Conservation (phyloP, 2,888 invertebrate genomes). For the Nemotelus pantherinus region DNA sequence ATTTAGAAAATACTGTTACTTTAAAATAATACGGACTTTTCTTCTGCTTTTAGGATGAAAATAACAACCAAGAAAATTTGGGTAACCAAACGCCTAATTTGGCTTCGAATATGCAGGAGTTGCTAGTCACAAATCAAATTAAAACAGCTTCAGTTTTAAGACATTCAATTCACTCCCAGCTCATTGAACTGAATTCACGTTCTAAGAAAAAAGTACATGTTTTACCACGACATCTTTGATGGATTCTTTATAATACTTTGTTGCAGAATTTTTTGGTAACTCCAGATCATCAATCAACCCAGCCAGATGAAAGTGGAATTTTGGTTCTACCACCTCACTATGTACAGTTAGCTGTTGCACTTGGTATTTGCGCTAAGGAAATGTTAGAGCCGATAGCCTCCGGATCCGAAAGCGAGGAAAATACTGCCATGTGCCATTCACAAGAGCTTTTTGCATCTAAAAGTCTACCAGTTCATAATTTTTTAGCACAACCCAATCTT, state of each 20-base stretch:
- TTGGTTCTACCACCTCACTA: slow-evolving; percentile 70
- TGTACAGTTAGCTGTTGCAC: slow-evolving; percentile 68
- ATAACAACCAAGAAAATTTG: slow-evolving; percentile 60
- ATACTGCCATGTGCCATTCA: slow-evolving; percentile 61
- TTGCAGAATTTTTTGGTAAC: slow-evolving; percentile 38
- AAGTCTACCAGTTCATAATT: no score
- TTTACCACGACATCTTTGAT: not conserved
- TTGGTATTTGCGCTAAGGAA: slow-evolving; percentile 61
- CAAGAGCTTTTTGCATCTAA: no score
- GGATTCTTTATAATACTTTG: not conserved
- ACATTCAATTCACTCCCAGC: slow-evolving; percentile 39
- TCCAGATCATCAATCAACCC: slow-evolving; percentile 58
- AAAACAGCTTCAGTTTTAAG: slow-evolving; percentile 47
- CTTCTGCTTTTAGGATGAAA: slow-evolving; percentile 57
- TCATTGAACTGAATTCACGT: slow-evolving; percentile 1
- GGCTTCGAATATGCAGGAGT: slow-evolving; percentile 45
- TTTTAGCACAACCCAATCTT: no score
- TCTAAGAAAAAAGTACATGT: slow-evolving; percentile 12
- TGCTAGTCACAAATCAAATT: slow-evolving; percentile 47
- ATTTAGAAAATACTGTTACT: no score
- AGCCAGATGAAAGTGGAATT: slow-evolving; percentile 67
- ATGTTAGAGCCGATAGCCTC: slow-evolving; percentile 61
- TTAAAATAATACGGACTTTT: no score
- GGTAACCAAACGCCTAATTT: slow-evolving; percentile 47
- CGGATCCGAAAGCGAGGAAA: slow-evolving; percentile 61